These are phyloP conservation scores for Criorhina ranunculi DNA, from an alignment of 2,888 invertebrate genomes.

Conservation along the genomic window DNA sequence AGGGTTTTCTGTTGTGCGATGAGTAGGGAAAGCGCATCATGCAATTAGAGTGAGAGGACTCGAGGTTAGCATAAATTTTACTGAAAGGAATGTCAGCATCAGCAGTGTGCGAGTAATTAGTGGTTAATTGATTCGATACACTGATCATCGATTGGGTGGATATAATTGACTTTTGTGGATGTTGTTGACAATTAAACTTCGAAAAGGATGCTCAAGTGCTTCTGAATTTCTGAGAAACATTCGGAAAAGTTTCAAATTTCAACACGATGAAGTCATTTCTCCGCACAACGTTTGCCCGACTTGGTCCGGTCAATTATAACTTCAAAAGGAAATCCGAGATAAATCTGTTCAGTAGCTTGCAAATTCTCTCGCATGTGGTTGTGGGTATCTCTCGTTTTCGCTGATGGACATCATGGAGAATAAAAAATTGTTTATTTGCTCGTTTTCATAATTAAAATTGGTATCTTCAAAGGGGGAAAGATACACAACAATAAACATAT, in stretches of 20 bases:
- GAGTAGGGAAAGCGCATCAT: slow-evolving; percentile 7
- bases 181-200: too few relatives aligned
- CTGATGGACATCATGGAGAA: background rate
- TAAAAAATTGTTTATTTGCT: background rate
- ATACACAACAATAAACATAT: slow-evolving; percentile 47
- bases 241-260: too few relatives aligned
- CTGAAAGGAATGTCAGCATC: background rate
- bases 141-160: background rate
- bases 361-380: too few relatives aligned
- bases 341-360: too few relatives aligned
- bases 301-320: too few relatives aligned
- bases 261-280: too few relatives aligned
- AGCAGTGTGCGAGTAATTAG: background rate
- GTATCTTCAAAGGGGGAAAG: slow-evolving; percentile 23
- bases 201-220: too few relatives aligned
- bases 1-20: background rate
- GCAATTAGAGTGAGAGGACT: slow-evolving; percentile 2
- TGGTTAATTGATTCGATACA: slow-evolving; percentile 10
- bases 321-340: too few relatives aligned
- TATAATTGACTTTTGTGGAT: background rate
- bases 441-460: background rate
- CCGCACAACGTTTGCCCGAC: too few relatives aligned
- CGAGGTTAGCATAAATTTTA: background rate
- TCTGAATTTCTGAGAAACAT: too few relatives aligned
- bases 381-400: too few relatives aligned